phyloP scores from a whole-genome alignment of 1,140 invertebrate genomes.

The Riptortus pedestris region DNA sequence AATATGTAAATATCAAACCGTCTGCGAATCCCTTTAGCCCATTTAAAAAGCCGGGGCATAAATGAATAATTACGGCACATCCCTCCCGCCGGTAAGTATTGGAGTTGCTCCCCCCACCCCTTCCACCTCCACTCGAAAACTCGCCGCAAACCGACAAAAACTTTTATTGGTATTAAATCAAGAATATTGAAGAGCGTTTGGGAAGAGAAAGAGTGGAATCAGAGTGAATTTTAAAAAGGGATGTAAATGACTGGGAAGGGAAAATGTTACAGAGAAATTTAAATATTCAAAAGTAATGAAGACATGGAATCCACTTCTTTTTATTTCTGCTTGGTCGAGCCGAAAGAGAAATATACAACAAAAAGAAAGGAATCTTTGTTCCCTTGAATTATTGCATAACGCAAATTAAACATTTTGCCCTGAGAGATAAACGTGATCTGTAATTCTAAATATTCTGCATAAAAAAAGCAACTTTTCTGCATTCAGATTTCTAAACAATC shows the following conservation, averaged over 20 bases:
- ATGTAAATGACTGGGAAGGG: background rate
- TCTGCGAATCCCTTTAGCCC: background rate
- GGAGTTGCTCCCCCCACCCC: background rate
- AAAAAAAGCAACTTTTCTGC: too few relatives aligned
- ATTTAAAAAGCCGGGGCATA: background rate
- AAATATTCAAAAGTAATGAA: background rate
- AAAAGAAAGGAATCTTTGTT: too few relatives aligned
- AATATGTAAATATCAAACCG: background rate
- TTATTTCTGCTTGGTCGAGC: background rate
- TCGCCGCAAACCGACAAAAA: background rate
- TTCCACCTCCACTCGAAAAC: too few relatives aligned
- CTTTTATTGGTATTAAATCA: background rate
- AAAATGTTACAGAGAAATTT: background rate
- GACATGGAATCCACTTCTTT: background rate
- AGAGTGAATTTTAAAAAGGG: background rate
- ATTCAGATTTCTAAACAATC: too few relatives aligned
- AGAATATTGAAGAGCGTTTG: too few relatives aligned
- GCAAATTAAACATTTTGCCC: too few relatives aligned
- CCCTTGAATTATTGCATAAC: too few relatives aligned
- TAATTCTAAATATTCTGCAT: too few relatives aligned
- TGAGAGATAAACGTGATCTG: too few relatives aligned
- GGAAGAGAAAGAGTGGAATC: background rate
- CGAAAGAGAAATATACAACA: too few relatives aligned
- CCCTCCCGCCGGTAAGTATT: background rate
- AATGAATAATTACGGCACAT: background rate